Conservation (phyloP, 2,888 invertebrate genomes). For the Latrodectus hesperus region DNA sequence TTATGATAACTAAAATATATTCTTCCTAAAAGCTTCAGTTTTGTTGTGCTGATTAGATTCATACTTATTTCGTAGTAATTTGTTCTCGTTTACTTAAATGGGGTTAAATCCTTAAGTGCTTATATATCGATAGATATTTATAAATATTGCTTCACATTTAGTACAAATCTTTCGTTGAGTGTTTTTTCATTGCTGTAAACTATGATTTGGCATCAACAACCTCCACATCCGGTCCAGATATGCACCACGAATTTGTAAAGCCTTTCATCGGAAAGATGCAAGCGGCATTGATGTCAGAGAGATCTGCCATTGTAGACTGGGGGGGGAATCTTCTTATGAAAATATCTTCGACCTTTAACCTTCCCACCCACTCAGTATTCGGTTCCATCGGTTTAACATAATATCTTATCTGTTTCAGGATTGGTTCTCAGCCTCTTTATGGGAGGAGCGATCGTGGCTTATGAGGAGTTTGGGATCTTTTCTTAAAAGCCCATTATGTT, state of each 20-base stretch:
- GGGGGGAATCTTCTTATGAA: slow-evolving; percentile 55
- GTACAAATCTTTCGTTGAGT: no score
- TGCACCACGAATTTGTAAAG: neutral
- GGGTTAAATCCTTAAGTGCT: no score
- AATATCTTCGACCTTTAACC: slow-evolving; percentile 64
- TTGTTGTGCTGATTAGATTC: no score
- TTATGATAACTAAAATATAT: no score
- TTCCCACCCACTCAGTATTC: slow-evolving; percentile 56
- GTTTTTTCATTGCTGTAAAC: no score
- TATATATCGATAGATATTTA: no score
- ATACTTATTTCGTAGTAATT: no score
- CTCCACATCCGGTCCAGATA: neutral
- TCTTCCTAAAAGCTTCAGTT: no score
- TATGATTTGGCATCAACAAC: no score
- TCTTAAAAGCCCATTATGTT: slow-evolving; percentile 28
- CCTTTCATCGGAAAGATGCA: neutral
- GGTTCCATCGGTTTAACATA: slow-evolving; percentile 64
- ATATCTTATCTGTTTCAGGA: slow-evolving; percentile 19
- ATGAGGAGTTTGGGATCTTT: slow-evolving; percentile 39
- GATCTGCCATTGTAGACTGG: neutral
- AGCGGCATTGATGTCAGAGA: neutral
- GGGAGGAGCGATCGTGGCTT: slow-evolving; percentile 54
- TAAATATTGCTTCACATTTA: no score
- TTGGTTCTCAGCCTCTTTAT: slow-evolving; percentile 26
- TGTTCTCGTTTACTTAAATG: no score